A percentile compares a stretch with the other conserved stretches of the same genome.
phyloP scores from a whole-genome alignment of 2,113 vertebrate species.

The Elanus axillaris region DNA sequence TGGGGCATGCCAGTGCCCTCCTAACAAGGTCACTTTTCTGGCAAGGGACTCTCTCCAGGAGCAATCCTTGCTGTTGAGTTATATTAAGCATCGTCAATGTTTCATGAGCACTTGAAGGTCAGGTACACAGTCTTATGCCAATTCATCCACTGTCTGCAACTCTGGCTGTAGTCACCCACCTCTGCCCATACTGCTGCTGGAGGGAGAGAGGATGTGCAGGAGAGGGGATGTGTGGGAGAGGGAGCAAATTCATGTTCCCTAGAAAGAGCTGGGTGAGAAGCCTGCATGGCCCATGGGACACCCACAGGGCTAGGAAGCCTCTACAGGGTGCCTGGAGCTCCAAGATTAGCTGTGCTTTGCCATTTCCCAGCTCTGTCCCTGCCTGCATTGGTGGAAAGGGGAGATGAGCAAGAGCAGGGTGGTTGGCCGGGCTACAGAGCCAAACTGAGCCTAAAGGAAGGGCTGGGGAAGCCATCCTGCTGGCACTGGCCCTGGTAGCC shows the following conservation, averaged over 20 bases:
- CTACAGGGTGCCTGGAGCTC: not conserved
- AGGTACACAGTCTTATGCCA: not conserved
- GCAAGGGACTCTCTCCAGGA: not conserved
- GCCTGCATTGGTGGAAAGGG: not conserved
- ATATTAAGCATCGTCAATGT: constrained; percentile 62
- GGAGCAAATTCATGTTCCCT: not conserved
- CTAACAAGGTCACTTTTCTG: not conserved
- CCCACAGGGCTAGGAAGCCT: not conserved
- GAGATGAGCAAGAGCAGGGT: not conserved
- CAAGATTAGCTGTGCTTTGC: not conserved
- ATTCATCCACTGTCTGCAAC: constrained; percentile 17
- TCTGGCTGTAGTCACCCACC: not conserved
- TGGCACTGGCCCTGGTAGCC: not conserved
- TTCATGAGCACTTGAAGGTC: constrained; percentile 69
- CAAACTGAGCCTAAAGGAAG: not conserved
- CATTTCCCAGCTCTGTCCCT: not conserved
- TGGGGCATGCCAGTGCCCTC: not conserved
- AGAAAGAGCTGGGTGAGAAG: not conserved
- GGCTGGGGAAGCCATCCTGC: not conserved
- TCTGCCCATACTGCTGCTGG: not conserved
- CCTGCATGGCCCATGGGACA: rapidly evolving
- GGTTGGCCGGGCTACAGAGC: rapidly evolving
- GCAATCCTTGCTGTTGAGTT: constrained; percentile 1
- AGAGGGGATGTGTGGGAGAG: not conserved
- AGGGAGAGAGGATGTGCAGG: not conserved